Conservation (phyloP, 2,797 vertebrate species). For the Chelonia mydas region DNA sequence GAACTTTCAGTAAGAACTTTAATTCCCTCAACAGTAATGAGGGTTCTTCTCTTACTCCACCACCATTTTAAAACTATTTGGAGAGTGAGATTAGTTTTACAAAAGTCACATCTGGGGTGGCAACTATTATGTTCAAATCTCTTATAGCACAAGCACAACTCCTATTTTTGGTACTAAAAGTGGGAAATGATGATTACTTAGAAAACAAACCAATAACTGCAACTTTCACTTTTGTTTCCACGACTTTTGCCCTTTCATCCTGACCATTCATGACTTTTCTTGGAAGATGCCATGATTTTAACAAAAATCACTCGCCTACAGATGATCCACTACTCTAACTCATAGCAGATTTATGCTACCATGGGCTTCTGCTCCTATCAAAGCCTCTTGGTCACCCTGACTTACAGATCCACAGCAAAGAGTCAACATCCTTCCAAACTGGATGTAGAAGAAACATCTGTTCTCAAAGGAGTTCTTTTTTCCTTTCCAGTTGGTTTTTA, state of each 20-base stretch:
- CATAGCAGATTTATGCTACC: neutral
- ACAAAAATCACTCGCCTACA: neutral
- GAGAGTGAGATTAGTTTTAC: neutral
- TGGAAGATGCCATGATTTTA: neutral
- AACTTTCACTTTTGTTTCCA: neutral
- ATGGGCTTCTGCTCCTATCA: neutral
- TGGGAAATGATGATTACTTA: neutral
- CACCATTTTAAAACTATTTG: accelerated
- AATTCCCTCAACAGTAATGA: neutral
- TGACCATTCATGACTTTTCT: neutral
- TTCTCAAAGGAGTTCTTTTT: constrained; percentile 40
- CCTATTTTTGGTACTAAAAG: neutral
- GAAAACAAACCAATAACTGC: neutral
- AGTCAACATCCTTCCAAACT: constrained; percentile 9
- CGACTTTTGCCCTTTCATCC: neutral
- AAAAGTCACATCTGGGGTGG: neutral
- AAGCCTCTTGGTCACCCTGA: neutral
- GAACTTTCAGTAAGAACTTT: neutral
- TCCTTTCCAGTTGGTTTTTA: constrained; percentile 53
- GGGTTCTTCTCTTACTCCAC: accelerated
- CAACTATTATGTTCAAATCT: neutral
- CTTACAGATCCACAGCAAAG: constrained; percentile 28
- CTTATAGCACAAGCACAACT: neutral
- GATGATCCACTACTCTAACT: neutral
- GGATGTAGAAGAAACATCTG: constrained; percentile 20